Evolutionary conservation across 2,113 vertebrate species (phyloP), one percentile per base, ranked within the genome.

Genomic region (Plestiodon gilberti): DNA sequence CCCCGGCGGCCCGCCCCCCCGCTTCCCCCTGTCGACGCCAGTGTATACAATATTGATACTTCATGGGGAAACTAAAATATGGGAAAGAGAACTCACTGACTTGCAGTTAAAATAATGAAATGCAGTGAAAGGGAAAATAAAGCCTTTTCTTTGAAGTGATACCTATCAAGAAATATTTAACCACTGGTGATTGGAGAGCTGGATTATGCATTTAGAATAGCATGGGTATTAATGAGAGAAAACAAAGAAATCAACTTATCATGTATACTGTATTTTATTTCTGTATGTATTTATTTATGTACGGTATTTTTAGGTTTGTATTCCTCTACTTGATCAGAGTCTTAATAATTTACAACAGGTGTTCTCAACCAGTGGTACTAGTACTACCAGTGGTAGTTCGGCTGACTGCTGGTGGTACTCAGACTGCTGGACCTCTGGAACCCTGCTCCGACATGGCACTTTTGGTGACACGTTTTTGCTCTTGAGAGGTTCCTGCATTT

Each of bases 101-200:
- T n/a, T n/a, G n/a, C n/a, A n/a, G 35, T 43, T 86, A 86, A 79
- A 62, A 80, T 86, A 73, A 73, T 40, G 17, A 59, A 15, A 61
- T 40, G 76, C 25, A 79, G 67, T 40, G 61, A 61, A 86, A 40
- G 25, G 3, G 23, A 30, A 84, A 70, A 59, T 78, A 57, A 69
- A 38, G 14, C 15, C 40, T 78, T 48, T 17, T 20, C 7, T 78
- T 78, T 85, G 43, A 79, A 43, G 43, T 86, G 33, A 6, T 43
- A 38, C 62, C 52, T 70, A 62, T 70, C 65, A 71, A 71, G 55
- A 28, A 2, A 43, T 79, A 43, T 79, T 82, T 71, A 79, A 43
- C 48, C 70, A 70, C 35, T n/a, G 52, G 8, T 43, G 55, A n/a
- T 33, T 43, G 35, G 48, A 38, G 18, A 22, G 23, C 30, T 15